Percentiles rank a stretch among this genome's conserved stretches.
Conservation (phyloP, 2,113 vertebrate species). For the Percopsis transmontana region DNA sequence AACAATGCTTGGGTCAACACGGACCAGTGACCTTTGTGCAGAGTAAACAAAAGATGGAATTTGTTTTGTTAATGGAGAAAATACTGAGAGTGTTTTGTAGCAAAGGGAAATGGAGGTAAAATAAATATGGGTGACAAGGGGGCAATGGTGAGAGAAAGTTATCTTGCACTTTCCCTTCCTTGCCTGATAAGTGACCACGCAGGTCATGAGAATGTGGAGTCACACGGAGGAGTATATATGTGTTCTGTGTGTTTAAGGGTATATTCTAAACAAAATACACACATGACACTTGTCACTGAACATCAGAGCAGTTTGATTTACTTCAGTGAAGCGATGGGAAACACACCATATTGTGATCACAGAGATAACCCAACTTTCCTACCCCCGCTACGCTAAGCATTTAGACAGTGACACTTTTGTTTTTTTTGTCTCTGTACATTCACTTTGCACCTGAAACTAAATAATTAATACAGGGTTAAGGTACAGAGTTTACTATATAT, state of each 20-base stretch:
- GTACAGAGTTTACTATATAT: too few species aligned
- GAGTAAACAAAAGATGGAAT: not conserved
- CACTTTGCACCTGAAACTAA: too few species aligned
- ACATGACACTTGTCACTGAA: constrained; percentile 29
- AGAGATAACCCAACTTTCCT: too few species aligned
- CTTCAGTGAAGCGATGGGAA: constrained; percentile 32
- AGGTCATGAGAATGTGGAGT: constrained; percentile 60
- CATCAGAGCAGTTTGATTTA: constrained; percentile 41
- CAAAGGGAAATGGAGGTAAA: constrained; percentile 32
- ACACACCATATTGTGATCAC: constrained; percentile 32
- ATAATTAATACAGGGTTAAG: too few species aligned
- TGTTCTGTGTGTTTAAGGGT: too few species aligned
- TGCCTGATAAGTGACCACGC: constrained; percentile 67
- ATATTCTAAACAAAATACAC: constrained; percentile 1
- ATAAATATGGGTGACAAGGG: constrained; percentile 37
- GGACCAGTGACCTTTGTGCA: not conserved
- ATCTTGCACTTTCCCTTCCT: constrained; percentile 49
- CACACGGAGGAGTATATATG: too few species aligned
- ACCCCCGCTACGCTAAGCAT: too few species aligned
- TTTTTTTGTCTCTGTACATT: too few species aligned
- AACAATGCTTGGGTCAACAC: constrained; percentile 25
- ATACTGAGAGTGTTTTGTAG: constrained; percentile 30
- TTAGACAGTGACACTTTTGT: too few species aligned
- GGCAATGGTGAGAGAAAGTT: constrained; percentile 7
- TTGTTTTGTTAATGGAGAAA: constrained; percentile 37